Percentiles rank a stretch among this genome's conserved stretches.
phyloP scores from a whole-genome alignment of 2,113 vertebrate genomes.

The Anoura caudifer region DNA sequence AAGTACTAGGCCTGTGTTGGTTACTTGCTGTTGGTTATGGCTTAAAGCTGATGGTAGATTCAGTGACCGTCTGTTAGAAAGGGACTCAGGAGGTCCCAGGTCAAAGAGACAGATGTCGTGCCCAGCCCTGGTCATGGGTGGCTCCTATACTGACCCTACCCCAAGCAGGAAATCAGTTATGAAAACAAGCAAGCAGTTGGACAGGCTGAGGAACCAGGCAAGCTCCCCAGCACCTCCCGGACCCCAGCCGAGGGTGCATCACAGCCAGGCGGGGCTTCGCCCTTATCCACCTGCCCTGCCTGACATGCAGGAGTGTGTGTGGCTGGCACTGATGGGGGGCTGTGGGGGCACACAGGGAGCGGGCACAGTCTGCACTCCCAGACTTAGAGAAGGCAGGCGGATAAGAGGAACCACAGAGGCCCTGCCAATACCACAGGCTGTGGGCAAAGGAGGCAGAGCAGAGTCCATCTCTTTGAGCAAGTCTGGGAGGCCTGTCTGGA shows the following conservation, averaged over 20 bases:
- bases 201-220: fast-evolving
- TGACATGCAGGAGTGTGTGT: fast-evolving
- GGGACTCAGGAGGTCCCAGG: background rate
- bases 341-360: fast-evolving
- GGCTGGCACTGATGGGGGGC: fast-evolving
- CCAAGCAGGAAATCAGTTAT: background rate
- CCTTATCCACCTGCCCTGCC: background rate
- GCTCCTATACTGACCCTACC: no score
- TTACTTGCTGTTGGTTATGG: background rate
- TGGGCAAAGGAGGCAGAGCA: background rate
- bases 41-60: background rate
- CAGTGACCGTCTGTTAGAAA: background rate
- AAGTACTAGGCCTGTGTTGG: background rate
- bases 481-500: background rate
- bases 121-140: fast-evolving
- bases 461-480: background rate
- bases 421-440: fast-evolving
- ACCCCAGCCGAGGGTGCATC: fast-evolving
- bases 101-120: background rate
- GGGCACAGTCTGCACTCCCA: fast-evolving
- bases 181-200: fast-evolving
- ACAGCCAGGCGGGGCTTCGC: background rate
- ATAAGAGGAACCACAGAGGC: background rate
- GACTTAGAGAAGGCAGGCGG: background rate
- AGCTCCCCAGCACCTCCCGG: fast-evolving